Percentiles rank a stretch among this genome's conserved stretches.
These are phyloP conservation scores for Sebastes itinus DNA, from an alignment of 2,797 vertebrate genomes.

Conservation along the genomic window DNA sequence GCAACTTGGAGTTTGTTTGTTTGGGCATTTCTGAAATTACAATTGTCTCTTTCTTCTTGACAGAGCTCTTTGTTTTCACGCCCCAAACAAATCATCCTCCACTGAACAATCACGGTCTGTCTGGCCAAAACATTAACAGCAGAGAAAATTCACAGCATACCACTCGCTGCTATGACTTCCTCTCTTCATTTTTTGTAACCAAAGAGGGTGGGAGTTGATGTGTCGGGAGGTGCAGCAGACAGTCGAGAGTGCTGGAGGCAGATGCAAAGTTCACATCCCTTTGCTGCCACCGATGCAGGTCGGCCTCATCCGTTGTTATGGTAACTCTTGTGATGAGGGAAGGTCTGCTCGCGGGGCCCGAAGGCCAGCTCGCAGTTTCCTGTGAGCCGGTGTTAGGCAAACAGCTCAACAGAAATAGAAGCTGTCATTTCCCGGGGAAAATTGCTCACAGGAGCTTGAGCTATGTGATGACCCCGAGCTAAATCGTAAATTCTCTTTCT, in stretches of 20 bases:
- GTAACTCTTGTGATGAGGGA: slow-evolving; percentile 67
- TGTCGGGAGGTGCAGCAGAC: slow-evolving; percentile 35
- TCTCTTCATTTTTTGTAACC: background rate
- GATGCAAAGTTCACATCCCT: slow-evolving; percentile 71
- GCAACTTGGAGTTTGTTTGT: slow-evolving; percentile 41
- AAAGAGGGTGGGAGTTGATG: slow-evolving; percentile 30
- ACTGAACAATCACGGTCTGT: slow-evolving; percentile 31
- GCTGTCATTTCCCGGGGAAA: slow-evolving; percentile 68
- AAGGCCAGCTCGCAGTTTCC: slow-evolving; percentile 58
- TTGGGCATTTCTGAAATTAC: slow-evolving; percentile 49
- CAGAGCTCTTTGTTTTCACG: slow-evolving; percentile 40
- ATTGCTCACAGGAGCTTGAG: slow-evolving; percentile 66
- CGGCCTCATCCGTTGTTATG: slow-evolving; percentile 77
- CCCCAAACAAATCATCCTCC: slow-evolving; percentile 41
- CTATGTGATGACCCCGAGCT: slow-evolving; percentile 67
- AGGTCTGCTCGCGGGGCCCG: slow-evolving; percentile 52
- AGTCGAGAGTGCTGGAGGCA: slow-evolving; percentile 61
- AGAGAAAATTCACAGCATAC: background rate
- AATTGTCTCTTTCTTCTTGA: slow-evolving; percentile 53
- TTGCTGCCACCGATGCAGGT: slow-evolving; percentile 57
- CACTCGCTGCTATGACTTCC: slow-evolving; percentile 11
- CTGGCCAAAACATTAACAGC: slow-evolving; percentile 23
- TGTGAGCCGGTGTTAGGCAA: slow-evolving; percentile 57
- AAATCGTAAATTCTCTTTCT: slow-evolving; percentile 48
- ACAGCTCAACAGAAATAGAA: slow-evolving; percentile 61